These are phyloP conservation scores for Rhegmatorhina hoffmannsi DNA, from an alignment of 2,113 vertebrate genomes.

Conservation along the genomic window DNA sequence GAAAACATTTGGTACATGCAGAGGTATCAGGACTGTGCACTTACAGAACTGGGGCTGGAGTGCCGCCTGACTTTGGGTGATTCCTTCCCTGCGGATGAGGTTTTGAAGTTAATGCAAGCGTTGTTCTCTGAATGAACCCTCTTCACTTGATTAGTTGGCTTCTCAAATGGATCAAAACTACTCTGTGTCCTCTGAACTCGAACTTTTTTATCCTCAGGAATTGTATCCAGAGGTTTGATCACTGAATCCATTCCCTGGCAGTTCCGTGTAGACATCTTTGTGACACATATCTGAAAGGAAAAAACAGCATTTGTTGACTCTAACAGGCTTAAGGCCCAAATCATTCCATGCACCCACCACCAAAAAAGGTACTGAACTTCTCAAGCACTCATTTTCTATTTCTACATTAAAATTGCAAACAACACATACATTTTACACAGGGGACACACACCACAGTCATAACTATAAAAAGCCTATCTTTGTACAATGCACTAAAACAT, in stretches of 20 bases:
- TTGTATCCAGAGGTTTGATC: slow-evolving; percentile 95
- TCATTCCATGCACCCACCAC: not conserved
- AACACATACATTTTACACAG: not conserved
- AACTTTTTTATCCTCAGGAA: slow-evolving; percentile 97
- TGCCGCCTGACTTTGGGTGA: slow-evolving; percentile 92
- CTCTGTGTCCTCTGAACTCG: slow-evolving; percentile 96
- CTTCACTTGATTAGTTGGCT: slow-evolving; percentile 92
- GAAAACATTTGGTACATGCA: rapidly evolving
- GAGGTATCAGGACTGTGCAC: slow-evolving; percentile 37
- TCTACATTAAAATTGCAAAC: not conserved
- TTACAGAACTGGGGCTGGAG: slow-evolving; percentile 96
- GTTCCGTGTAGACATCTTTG: slow-evolving; percentile 98
- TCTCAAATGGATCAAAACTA: slow-evolving; percentile 93
- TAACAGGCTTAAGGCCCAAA: not conserved
- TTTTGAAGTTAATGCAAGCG: slow-evolving; percentile 92
- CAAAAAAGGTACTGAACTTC: not conserved
- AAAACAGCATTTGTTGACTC: not conserved
- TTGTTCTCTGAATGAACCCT: slow-evolving; percentile 97
- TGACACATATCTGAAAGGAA: slow-evolving; percentile 92
- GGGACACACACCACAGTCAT: not conserved
- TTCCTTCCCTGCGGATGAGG: slow-evolving; percentile 86
- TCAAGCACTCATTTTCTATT: not conserved
- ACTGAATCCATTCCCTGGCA: slow-evolving; percentile 94
- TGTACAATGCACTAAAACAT: not conserved
- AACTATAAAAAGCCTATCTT: not conserved